phyloP scores from a whole-genome alignment of 2,797 vertebrate genomes.

The Corythornis leucogaster region DNA sequence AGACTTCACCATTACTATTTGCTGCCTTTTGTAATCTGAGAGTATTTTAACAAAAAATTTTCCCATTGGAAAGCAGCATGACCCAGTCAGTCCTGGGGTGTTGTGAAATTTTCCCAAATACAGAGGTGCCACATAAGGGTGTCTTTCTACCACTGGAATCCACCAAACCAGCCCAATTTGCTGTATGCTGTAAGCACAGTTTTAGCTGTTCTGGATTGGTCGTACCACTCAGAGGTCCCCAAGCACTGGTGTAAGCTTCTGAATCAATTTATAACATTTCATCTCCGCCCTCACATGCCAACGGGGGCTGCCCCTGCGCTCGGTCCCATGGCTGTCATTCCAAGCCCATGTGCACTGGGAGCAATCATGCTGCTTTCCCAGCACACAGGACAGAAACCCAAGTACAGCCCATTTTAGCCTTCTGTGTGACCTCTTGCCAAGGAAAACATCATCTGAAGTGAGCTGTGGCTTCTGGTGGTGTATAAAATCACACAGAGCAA shows the following conservation, averaged over 20 bases:
- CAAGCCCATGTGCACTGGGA: neutral
- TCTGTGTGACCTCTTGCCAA: neutral
- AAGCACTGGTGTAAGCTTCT: neutral
- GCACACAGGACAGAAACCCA: neutral
- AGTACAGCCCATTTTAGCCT: neutral
- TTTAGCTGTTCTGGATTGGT: neutral
- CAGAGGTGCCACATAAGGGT: neutral
- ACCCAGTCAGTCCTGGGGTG: neutral
- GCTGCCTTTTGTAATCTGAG: neutral
- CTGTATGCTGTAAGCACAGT: neutral
- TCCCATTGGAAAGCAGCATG: neutral
- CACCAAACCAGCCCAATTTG: neutral
- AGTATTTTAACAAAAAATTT: neutral
- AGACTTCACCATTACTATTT: neutral
- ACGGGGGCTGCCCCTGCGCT: neutral
- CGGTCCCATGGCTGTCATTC: neutral
- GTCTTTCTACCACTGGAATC: neutral
- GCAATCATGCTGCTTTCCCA: rapidly evolving
- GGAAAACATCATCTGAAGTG: neutral
- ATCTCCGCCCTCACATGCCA: neutral
- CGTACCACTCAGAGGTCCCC: neutral
- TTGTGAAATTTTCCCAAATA: neutral
- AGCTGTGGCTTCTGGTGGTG: neutral
- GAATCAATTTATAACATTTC: neutral
- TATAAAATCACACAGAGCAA: neutral